Conservation (phyloP, 2,888 invertebrate species). For the Drosophila longiperda region DNA sequence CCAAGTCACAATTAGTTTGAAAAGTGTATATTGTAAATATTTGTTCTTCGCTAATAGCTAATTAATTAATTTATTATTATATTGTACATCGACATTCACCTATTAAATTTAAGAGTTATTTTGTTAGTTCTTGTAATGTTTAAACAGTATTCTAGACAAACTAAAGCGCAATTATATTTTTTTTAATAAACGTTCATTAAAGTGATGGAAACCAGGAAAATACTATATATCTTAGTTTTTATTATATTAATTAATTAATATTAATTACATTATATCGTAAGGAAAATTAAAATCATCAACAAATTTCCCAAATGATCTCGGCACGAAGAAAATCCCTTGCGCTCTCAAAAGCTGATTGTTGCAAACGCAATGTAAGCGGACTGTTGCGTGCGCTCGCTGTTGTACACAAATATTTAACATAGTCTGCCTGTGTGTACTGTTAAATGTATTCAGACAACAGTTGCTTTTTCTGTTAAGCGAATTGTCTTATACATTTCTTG, state of each 20-base stretch:
- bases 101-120: slow-evolving; percentile 51
- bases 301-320: slow-evolving; percentile 17
- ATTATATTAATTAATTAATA: background rate
- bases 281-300: background rate
- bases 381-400: slow-evolving; percentile 8
- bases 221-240: background rate
- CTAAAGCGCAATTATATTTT: slow-evolving; percentile 49
- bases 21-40: slow-evolving; percentile 35
- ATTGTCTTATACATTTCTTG: background rate
- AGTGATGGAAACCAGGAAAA: slow-evolving; percentile 38
- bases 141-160: slow-evolving; percentile 72
- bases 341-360: slow-evolving; percentile 30
- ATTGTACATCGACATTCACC: slow-evolving; percentile 51
- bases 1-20: slow-evolving; percentile 53
- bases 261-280: background rate
- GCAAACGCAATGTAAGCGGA: background rate
- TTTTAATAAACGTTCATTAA: slow-evolving; percentile 38
- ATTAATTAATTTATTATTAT: slow-evolving; percentile 66
- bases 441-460: background rate
- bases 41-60: slow-evolving; percentile 33
- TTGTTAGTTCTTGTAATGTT: slow-evolving; percentile 60
- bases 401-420: background rate
- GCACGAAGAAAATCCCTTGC: background rate
- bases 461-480: slow-evolving; percentile 4
- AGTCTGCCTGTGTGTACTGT: background rate